Percentiles rank a stretch among this genome's conserved stretches.
These are phyloP conservation scores for Amphiduros pacificus DNA, from an alignment of 2,888 invertebrate species.

Conservation along the genomic window DNA sequence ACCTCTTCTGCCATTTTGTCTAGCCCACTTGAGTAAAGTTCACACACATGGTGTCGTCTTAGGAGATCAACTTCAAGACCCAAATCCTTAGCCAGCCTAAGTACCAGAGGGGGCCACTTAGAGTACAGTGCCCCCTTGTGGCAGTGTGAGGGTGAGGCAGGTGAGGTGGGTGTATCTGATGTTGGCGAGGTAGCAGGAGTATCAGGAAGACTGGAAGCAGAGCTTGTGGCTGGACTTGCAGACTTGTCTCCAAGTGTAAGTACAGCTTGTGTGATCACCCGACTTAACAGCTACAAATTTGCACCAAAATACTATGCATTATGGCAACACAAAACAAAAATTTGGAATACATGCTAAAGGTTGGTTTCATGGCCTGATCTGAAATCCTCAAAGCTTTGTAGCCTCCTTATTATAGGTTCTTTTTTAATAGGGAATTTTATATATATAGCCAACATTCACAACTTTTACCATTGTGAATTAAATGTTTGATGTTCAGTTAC, in stretches of 20 bases:
- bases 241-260: slow-evolving; percentile 66
- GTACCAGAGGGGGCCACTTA: slow-evolving; percentile 74
- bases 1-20: slow-evolving; percentile 69
- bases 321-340: no score
- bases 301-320: no score
- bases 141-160: not conserved
- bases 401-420: no score
- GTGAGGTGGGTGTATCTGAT: not conserved
- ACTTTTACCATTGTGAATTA: no score
- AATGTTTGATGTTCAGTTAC: no score
- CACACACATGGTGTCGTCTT: slow-evolving; percentile 75
- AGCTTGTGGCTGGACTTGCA: slow-evolving; percentile 2
- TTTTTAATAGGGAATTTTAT: no score
- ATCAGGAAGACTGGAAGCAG: no score
- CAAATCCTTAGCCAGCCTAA: slow-evolving; percentile 76
- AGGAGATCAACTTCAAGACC: slow-evolving; percentile 74
- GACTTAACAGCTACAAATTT: slow-evolving; percentile 68
- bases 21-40: slow-evolving; percentile 66
- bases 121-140: slow-evolving; percentile 8
- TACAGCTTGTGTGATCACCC: slow-evolving; percentile 74
- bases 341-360: no score
- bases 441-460: no score
- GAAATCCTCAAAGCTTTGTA: no score
- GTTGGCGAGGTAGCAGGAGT: slow-evolving; percentile 5
- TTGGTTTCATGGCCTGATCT: no score